A percentile compares a stretch with the other conserved stretches of the same genome.
phyloP scores from a whole-genome alignment of 1,140 invertebrate genomes.

The Papilio polyxenes region DNA sequence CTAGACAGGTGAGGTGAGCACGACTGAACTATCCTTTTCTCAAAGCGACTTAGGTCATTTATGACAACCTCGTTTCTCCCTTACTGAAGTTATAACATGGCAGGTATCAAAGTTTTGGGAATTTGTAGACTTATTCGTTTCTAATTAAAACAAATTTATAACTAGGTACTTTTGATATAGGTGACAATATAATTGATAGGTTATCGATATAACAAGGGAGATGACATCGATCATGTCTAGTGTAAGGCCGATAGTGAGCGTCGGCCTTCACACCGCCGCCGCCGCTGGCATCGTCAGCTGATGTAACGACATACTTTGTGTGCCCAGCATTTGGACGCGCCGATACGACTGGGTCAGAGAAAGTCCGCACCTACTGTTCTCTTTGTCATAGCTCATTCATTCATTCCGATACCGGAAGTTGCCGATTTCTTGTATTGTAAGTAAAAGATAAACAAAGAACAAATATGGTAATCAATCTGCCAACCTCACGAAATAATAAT shows the following conservation, averaged over 20 bases:
- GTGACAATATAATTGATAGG: neutral
- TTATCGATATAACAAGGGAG: neutral
- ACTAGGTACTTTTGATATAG: neutral
- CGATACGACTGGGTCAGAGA: constrained; percentile 46
- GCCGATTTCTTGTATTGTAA: neutral
- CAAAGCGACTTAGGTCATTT: neutral
- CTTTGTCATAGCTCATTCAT: constrained; percentile 4
- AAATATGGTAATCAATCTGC: neutral
- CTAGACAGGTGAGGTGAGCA: neutral
- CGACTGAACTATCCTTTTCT: neutral
- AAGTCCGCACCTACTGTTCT: constrained; percentile 44
- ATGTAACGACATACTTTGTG: constrained; percentile 57
- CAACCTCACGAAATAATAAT: too few relatives aligned
- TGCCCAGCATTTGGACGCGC: constrained; percentile 41
- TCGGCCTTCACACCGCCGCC: constrained; percentile 69
- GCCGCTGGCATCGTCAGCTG: constrained; percentile 49
- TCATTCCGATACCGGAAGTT: neutral
- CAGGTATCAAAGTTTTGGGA: neutral
- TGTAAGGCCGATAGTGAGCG: constrained; percentile 59
- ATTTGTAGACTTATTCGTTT: neutral
- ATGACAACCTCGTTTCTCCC: neutral
- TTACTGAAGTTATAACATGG: neutral
- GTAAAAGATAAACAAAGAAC: neutral
- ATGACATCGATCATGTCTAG: constrained; percentile 15
- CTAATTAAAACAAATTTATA: neutral